Conservation (phyloP, 2,113 vertebrate genomes). For the Thunnus maccoyii region DNA sequence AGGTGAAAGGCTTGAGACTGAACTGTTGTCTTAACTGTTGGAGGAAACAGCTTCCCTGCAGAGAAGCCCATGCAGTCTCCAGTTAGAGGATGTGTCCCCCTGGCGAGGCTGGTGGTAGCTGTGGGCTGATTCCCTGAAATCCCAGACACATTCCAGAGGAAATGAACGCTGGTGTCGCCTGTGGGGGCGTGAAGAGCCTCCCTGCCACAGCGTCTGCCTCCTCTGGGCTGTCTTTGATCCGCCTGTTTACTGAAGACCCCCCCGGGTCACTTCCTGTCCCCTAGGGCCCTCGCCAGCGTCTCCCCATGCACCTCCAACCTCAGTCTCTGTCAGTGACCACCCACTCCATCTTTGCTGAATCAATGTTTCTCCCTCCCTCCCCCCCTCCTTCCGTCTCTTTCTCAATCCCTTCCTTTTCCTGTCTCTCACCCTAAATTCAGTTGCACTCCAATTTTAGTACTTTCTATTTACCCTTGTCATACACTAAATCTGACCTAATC, state of each 20-base stretch:
- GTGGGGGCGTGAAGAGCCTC: conserved; percentile 80
- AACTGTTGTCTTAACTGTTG: conserved; percentile 28
- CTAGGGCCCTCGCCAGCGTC: conserved; percentile 49
- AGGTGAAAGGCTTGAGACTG: conserved; percentile 17
- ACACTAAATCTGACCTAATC: conserved; percentile 47
- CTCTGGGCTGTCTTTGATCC: conserved; percentile 78
- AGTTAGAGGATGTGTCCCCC: conserved; percentile 61
- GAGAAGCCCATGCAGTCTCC: conserved; percentile 49
- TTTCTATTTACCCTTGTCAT: conserved; percentile 15
- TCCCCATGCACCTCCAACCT: conserved; percentile 38
- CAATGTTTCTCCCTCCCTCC: conserved; percentile 22
- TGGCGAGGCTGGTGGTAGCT: conserved; percentile 68
- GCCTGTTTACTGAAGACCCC: conserved; percentile 77
- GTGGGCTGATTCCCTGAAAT: conserved; percentile 72
- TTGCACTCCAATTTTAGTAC: not conserved
- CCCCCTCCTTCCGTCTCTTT: conserved; percentile 7
- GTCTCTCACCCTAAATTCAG: not conserved
- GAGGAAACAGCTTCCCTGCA: conserved; percentile 56
- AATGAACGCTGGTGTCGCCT: conserved; percentile 80
- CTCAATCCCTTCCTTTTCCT: not conserved
- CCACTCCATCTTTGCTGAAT: conserved; percentile 48
- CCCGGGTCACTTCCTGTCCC: conserved; percentile 78
- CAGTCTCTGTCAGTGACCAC: conserved; percentile 52
- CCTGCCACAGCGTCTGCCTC: conserved; percentile 75
- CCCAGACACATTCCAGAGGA: conserved; percentile 85